Conservation (phyloP, 35 echinoderm and acorn worm species). For the Apostichopus japonicus region DNA sequence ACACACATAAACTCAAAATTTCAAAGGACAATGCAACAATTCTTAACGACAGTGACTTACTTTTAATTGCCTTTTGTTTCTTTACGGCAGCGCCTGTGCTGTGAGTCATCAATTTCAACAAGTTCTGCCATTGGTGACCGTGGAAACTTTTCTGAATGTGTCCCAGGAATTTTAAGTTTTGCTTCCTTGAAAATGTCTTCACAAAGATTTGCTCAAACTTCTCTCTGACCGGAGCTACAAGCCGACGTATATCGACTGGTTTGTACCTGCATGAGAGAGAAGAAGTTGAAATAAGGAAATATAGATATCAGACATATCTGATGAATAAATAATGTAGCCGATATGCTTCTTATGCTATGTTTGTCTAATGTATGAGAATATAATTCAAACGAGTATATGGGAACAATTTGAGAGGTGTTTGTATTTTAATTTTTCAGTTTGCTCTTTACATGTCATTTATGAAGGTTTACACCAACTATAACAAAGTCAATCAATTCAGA, state of each 20-base stretch:
- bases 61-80: slow-evolving; percentile 26
- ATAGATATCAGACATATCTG: too few species aligned
- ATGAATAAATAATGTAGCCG: too few species aligned
- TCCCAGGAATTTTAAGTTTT: slow-evolving; percentile 83
- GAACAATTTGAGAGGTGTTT: too few species aligned
- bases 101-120: slow-evolving; percentile 85
- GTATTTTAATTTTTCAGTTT: too few species aligned
- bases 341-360: too few species aligned
- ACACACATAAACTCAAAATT: neutral
- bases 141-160: slow-evolving; percentile 90
- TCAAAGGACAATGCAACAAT: neutral
- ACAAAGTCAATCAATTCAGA: too few species aligned
- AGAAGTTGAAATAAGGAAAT: too few species aligned
- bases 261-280: slow-evolving; percentile 69
- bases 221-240: slow-evolving; percentile 80
- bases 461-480: too few species aligned
- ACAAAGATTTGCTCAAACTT: slow-evolving; percentile 72
- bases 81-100: slow-evolving; percentile 62
- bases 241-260: slow-evolving; percentile 88
- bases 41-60: neutral
- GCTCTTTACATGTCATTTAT: too few species aligned
- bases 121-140: slow-evolving; percentile 65
- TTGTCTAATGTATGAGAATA: too few species aligned
- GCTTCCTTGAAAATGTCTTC: slow-evolving; percentile 53
- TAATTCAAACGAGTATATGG: too few species aligned